Evolutionary conservation across 2,113 vertebrate genomes (phyloP).

Genomic region (Istiophorus platypterus): DNA sequence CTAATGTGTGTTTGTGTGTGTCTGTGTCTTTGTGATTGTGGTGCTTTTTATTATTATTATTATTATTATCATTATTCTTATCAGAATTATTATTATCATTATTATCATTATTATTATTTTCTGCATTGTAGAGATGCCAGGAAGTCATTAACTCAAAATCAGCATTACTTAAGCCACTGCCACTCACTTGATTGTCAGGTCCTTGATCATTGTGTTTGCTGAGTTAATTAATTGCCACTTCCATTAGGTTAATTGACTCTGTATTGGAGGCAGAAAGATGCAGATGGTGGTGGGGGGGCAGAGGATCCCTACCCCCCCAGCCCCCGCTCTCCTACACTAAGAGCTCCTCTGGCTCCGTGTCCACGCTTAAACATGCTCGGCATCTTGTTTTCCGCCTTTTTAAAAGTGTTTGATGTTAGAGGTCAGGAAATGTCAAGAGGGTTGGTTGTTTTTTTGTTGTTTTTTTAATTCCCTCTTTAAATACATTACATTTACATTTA

Average conservation of each 20-base stretch:
- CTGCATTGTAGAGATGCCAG: constrained; percentile 5
- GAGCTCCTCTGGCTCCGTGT: constrained; percentile 13
- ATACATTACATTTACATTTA: neutral
- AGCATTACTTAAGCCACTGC: constrained; percentile 45
- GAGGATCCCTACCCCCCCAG: neutral
- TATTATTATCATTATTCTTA: too few relatives aligned
- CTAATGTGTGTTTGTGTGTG: neutral
- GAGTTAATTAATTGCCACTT: constrained; percentile 78
- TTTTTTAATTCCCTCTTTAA: neutral
- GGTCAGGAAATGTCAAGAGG: constrained; percentile 19
- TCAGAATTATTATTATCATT: too few relatives aligned
- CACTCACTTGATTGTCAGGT: constrained; percentile 70
- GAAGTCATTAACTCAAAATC: constrained; percentile 61
- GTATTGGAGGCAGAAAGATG: constrained; percentile 61
- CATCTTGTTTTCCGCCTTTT: constrained; percentile 14
- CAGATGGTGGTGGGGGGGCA: constrained; percentile 33
- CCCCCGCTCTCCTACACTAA: neutral
- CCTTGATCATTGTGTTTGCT: constrained; percentile 71
- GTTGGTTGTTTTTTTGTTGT: too few relatives aligned
- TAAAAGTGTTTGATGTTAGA: constrained; percentile 4
- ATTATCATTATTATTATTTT: too few relatives aligned
- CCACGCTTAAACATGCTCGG: neutral
- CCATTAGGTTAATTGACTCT: constrained; percentile 79
- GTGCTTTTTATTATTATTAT: too few relatives aligned
- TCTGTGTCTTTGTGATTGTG: neutral